These are phyloP conservation scores for Trichonephila clavipes DNA, from an alignment of 1,140 invertebrate genomes.

Conservation along the genomic window DNA sequence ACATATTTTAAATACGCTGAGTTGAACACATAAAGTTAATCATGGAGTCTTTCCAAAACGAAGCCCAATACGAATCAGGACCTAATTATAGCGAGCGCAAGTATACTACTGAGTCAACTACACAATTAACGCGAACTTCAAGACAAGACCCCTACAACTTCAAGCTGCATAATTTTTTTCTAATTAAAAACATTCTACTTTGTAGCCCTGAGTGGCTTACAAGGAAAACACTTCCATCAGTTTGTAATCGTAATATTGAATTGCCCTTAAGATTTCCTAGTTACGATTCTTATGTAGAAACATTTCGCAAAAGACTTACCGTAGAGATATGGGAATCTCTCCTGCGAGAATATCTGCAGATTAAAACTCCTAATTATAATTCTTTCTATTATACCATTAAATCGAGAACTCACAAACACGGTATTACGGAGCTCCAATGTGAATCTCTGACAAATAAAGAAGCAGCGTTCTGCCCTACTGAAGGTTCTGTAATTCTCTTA, in stretches of 20 bases:
- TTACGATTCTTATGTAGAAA: slow-evolving; percentile 23
- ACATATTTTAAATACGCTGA: no score
- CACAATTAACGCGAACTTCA: no score
- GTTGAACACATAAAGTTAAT: no score
- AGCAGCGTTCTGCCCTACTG: neutral
- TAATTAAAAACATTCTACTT: slow-evolving; percentile 14
- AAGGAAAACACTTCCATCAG: slow-evolving; percentile 30
- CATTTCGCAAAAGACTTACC: neutral
- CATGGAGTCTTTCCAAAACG: no score
- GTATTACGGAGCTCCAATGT: slow-evolving; percentile 77
- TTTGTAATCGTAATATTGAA: neutral
- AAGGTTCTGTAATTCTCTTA: slow-evolving; percentile 50
- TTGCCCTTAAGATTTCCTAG: slow-evolving; percentile 22
- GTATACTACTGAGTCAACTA: no score
- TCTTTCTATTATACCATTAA: neutral
- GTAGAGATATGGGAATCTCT: slow-evolving; percentile 51
- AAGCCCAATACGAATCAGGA: no score
- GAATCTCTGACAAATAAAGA: slow-evolving; percentile 79
- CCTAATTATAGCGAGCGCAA: no score
- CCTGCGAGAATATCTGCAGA: neutral
- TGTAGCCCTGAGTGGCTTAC: slow-evolving; percentile 59
- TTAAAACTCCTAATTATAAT: neutral
- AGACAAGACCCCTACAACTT: no score
- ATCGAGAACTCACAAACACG: neutral
- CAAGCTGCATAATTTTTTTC: neutral